Evolutionary conservation across 92 coral and sea anemone species (phyloP), one percentile per base, ranked within the genome.

Genomic region (Umimayanthus chanpuru): DNA sequence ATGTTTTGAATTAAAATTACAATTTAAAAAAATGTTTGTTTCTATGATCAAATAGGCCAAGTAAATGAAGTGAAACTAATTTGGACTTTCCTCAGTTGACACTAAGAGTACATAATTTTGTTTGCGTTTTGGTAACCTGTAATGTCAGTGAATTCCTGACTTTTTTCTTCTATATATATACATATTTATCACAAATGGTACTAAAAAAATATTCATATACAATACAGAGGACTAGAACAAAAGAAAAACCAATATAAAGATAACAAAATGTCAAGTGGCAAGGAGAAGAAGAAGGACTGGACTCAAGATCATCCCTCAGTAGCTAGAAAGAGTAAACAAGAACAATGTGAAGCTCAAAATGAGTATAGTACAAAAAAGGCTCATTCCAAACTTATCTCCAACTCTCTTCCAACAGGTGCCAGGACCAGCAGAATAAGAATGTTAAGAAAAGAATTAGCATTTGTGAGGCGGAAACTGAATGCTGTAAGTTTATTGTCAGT

Each of bases 391-490:
- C 16, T 8, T 55, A 61, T 14, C 58, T 64, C 50, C 32, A 21
- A 11, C 86, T 66, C 61, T 28, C 21, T 77, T 8, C 68, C 49
- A 30, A 53, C 83, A 97, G 99, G 98, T 49, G 99, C 96, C 16
- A 92, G 99, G 90, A 95, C 99, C 9, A 94, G 94, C 12, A 77
- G 98, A 88, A 95, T 94, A 1, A 92, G 98, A 90, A 96, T 90
- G 92, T 80, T 97, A 66, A 92, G 95, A 29, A 97, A 94, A 81
- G 99, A 97, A 83, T 91, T 97, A 29, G 99, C 96, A 12, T 92
- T 96, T 58, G 92, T 97, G 7, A 92, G 94, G 80, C 91, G 99
- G 49, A 97, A 95, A 56, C 93, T 97, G 11, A 95, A 94, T 86
- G 93, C 82, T 82, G 95, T 90, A 79, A 89, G 88, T 74, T 26